Conservation (phyloP, 2,113 vertebrate genomes). For the Protobothrops flavoviridis region DNA sequence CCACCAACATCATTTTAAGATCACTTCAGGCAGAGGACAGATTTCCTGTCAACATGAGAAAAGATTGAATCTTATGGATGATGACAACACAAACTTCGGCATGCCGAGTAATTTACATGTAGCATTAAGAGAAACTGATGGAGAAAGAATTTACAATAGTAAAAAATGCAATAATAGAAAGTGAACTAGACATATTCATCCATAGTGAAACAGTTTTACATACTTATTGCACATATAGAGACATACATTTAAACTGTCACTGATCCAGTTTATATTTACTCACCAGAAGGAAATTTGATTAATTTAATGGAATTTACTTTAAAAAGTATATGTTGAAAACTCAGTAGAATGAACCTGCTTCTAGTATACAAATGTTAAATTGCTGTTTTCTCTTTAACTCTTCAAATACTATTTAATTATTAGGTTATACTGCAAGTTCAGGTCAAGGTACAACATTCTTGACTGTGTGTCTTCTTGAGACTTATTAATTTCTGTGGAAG, state of each 20-base stretch:
- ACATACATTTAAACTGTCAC: background rate
- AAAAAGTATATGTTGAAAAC: background rate
- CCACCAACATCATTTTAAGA: background rate
- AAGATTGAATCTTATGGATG: background rate
- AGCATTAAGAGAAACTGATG: background rate
- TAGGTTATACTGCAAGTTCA: background rate
- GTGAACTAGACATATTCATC: background rate
- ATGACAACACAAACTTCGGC: background rate
- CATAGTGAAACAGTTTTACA: background rate
- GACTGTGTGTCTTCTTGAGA: background rate
- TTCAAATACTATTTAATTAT: background rate
- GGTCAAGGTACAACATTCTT: background rate
- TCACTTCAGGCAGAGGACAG: background rate
- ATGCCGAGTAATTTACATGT: background rate
- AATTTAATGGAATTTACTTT: background rate
- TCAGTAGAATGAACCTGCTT: background rate
- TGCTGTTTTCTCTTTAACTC: background rate
- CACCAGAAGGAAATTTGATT: background rate
- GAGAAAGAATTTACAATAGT: background rate
- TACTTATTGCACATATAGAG: background rate
- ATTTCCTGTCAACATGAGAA: background rate
- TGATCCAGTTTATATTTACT: background rate
- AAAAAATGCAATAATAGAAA: background rate
- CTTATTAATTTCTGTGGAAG: background rate
- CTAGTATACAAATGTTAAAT: background rate